These are phyloP conservation scores for Ctenosaura bakeri DNA, from an alignment of 2,797 vertebrate species.

Conservation along the genomic window DNA sequence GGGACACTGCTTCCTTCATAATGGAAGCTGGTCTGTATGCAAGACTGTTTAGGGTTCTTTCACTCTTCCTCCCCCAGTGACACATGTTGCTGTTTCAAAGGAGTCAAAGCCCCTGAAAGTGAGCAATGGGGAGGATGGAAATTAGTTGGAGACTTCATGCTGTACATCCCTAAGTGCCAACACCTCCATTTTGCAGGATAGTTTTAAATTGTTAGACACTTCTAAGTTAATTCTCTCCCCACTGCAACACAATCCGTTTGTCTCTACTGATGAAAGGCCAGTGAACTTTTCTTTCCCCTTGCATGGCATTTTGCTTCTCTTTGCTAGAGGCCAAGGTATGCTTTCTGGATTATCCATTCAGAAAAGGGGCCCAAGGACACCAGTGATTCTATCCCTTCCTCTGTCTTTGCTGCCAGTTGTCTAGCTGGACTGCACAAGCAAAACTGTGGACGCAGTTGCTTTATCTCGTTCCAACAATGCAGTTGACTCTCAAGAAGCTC, in stretches of 20 bases:
- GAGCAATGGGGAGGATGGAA: neutral
- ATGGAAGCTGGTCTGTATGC: neutral
- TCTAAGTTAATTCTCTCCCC: neutral
- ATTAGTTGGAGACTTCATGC: neutral
- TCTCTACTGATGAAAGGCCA: neutral
- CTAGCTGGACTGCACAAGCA: no score
- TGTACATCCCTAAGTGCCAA: neutral
- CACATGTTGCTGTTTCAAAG: no score
- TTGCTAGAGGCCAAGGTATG: no score
- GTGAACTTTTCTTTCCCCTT: neutral
- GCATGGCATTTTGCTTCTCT: neutral
- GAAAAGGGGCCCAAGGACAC: neutral
- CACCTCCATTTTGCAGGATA: neutral
- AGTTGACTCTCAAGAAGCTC: neutral
- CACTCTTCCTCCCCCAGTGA: no score
- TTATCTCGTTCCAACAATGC: neutral
- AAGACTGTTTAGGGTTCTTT: neutral
- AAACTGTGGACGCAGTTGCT: no score
- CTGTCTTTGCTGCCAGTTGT: neutral
- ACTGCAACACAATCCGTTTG: neutral
- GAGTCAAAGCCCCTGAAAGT: neutral
- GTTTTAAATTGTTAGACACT: neutral
- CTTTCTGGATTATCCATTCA: neutral
- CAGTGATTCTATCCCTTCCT: neutral
- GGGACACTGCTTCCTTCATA: neutral